Evolutionary conservation across 2,888 invertebrate species (phyloP).

Genomic region (Phoenoteleia sp.): DNA sequence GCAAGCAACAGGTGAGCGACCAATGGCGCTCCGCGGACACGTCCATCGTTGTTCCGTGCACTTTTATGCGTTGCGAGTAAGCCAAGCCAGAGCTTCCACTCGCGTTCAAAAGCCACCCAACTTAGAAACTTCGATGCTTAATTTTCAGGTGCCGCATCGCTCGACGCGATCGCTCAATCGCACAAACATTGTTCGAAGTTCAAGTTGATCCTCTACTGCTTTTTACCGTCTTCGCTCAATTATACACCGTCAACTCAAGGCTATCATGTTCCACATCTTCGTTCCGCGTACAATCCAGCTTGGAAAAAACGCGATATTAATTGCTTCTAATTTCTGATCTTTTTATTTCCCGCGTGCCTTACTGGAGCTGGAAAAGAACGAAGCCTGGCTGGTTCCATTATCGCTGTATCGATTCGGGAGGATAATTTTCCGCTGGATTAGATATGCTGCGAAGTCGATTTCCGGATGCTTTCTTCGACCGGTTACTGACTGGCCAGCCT

Average conservation of each 20-base stretch:
- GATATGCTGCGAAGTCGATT: conserved; percentile 1
- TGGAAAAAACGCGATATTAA: conserved; percentile 25
- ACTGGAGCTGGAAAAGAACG: background rate
- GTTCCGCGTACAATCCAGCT: conserved; percentile 24
- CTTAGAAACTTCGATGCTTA: conserved; percentile 53
- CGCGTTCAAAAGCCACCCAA: conserved; percentile 51
- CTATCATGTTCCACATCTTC: conserved; percentile 41
- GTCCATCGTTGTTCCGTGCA: conserved; percentile 70
- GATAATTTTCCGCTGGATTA: conserved; percentile 14
- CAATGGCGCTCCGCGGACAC: conserved; percentile 77
- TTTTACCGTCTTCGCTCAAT: conserved; percentile 47
- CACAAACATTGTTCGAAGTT: conserved; percentile 75
- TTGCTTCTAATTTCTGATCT: conserved; percentile 17
- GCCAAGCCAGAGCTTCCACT: conserved; percentile 58
- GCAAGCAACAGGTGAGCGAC: conserved; percentile 84
- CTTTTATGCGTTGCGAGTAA: conserved; percentile 46
- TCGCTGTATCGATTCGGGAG: background rate
- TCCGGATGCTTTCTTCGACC: conserved; percentile 26
- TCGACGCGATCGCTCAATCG: conserved; percentile 50
- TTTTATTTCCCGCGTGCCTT: background rate
- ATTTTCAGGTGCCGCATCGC: conserved; percentile 65
- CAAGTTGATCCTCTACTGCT: conserved; percentile 75
- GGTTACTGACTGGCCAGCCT: background rate
- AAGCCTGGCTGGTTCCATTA: no score
- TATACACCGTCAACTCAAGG: conserved; percentile 57